Evolutionary conservation across 1,140 invertebrate species (phyloP), one percentile per base, ranked within the genome.

Genomic region (Drosophila funebris): DNA sequence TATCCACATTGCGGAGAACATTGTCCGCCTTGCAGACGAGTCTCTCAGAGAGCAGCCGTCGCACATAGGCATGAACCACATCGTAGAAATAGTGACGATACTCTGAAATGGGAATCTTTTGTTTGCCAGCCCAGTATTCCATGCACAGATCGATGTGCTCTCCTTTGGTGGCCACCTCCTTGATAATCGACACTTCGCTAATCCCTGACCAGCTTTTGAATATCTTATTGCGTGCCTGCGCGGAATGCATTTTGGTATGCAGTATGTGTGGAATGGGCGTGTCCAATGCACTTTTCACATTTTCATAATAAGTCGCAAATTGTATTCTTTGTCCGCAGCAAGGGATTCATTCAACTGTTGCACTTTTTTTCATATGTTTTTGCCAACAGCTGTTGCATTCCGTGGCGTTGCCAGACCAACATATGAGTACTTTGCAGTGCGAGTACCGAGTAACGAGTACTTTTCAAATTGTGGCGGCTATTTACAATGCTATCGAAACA

Each of bases 161-260:
- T 11, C 91, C 91, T 52, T 91, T 92, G 36, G 91, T 92, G 53
- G 90, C 91, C 20, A 91, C 91, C 36, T 92, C 90, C 58, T 91
- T 91, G 27, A 91, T 91, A 8, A 92, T 73, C 16, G 76, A 60
- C 27, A 88, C 71, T 41, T 91, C 90, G 56, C 83, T 83, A 39
- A 91, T 89, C 6, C 80, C 87, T 1, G 72, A 74, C 90, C 90
- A 91, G 43, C 73, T 85, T 44, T 90, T 91, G 44, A 89, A 80
- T 13, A 91, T 78, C 53, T 91, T 91, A 41, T 91, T 84, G 6
- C 87, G 80, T 36, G 76, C 79, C 52, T 88, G 68, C 16, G 44
- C 33, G 68, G 83, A 69, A 63, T 83, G 72, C 83, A 88, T 88
- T 39, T 37, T 73, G 24, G 24, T 57, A 29, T 52, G 7, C n/a